Percentiles rank a stretch among this genome's conserved stretches.
These are phyloP conservation scores for Melanaphis sacchari DNA, from an alignment of 1,140 invertebrate genomes.

Conservation along the genomic window DNA sequence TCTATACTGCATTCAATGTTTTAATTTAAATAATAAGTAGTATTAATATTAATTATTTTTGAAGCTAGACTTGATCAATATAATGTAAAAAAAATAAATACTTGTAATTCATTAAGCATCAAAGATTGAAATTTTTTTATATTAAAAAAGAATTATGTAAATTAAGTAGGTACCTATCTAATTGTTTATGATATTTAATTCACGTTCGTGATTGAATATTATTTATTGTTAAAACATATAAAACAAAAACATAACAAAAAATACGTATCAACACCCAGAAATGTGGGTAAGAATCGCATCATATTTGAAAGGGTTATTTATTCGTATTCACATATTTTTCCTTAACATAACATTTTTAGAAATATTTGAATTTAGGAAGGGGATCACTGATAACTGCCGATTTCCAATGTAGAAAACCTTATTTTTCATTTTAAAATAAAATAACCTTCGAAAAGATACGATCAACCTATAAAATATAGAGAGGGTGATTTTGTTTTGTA, in stretches of 20 bases:
- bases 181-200: not conserved
- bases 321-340: not conserved
- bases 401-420: constrained; percentile 35
- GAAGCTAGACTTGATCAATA: not conserved
- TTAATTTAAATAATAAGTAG: too few relatives aligned
- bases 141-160: not conserved
- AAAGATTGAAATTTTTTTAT: not conserved
- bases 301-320: not conserved
- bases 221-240: not conserved
- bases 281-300: not conserved
- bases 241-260: too few relatives aligned
- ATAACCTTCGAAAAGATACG: constrained; percentile 31
- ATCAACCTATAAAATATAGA: not conserved
- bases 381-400: constrained; percentile 31
- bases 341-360: not conserved
- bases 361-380: constrained; percentile 30
- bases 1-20: too few relatives aligned
- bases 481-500: not conserved
- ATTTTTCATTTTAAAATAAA: constrained; percentile 53
- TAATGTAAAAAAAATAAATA: not conserved
- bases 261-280: not conserved
- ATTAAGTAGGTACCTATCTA: not conserved
- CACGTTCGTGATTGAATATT: not conserved
- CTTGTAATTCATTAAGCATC: not conserved
- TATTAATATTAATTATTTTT: too few relatives aligned